phyloP scores from a whole-genome alignment of 2,113 vertebrate genomes.

The Anser cygnoides region DNA sequence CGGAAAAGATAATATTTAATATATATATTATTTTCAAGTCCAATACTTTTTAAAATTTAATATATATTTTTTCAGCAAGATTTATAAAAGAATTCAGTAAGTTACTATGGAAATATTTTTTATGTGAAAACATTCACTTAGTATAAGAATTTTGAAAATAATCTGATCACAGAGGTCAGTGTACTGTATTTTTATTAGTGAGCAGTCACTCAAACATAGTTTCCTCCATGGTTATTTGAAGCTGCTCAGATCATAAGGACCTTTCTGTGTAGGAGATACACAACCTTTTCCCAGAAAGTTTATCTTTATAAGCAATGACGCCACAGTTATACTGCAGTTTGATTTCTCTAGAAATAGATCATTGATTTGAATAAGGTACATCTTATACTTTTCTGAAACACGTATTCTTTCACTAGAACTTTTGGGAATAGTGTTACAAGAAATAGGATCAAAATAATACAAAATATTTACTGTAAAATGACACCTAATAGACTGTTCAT shows the following conservation, averaged over 20 bases:
- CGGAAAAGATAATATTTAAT: neutral
- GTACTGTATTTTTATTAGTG: neutral
- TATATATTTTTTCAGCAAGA: neutral
- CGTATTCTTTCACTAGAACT: neutral
- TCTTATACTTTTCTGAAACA: neutral
- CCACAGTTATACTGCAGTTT: neutral
- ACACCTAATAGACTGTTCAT: neutral
- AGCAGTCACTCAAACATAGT: neutral
- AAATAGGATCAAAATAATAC: neutral
- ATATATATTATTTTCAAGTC: neutral
- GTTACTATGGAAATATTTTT: neutral
- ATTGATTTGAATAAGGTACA: neutral
- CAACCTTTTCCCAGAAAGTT: neutral
- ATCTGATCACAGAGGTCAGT: neutral
- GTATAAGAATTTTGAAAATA: neutral
- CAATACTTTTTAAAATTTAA: neutral
- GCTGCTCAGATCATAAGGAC: neutral
- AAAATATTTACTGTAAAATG: neutral
- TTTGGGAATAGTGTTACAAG: neutral
- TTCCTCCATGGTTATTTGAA: neutral
- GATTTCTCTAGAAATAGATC: neutral
- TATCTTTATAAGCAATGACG: neutral
- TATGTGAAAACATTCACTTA: neutral
- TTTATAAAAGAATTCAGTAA: neutral
- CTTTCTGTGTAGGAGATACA: neutral